phyloP scores from a whole-genome alignment of 2,888 invertebrate genomes.

The Drosophila robusta region DNA sequence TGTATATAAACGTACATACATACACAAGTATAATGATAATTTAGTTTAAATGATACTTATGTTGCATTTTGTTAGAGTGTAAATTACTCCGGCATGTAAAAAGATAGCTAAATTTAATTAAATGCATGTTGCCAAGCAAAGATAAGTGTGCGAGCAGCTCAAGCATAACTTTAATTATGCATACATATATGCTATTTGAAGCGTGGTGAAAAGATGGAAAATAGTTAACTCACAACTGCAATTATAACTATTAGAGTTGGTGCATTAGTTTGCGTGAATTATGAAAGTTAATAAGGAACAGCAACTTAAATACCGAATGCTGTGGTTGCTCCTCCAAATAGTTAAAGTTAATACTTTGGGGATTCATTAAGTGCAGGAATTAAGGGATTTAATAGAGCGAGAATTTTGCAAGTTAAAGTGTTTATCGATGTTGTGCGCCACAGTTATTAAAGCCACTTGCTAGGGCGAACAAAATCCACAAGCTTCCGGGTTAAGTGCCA shows the following conservation, averaged over 20 bases:
- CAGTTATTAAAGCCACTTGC: not conserved
- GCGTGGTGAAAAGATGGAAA: constrained; percentile 4
- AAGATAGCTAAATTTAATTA: constrained; percentile 27
- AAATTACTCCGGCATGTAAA: constrained; percentile 1
- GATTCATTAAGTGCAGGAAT: not conserved
- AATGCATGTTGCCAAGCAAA: constrained; percentile 4
- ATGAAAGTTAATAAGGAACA: not conserved
- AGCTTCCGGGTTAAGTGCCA: not conserved
- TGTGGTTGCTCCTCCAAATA: not conserved
- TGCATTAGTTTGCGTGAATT: not conserved
- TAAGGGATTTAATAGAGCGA: not conserved
- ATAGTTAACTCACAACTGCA: constrained; percentile 7
- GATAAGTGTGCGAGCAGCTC: constrained; percentile 3
- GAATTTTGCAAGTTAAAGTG: not conserved
- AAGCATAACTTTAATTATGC: constrained; percentile 9
- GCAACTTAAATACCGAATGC: not conserved
- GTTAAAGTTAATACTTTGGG: not conserved
- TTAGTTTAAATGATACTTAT: constrained; percentile 50
- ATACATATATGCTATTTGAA: not conserved
- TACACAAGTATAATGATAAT: constrained; percentile 49
- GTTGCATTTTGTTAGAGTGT: constrained; percentile 28
- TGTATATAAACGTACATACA: constrained; percentile 1
- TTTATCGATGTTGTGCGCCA: constrained; percentile 1
- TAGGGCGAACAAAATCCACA: not conserved
- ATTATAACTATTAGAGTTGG: constrained; percentile 17